Evolutionary conservation across 2,888 invertebrate genomes (phyloP).

Genomic region (Andrena dorsata): DNA sequence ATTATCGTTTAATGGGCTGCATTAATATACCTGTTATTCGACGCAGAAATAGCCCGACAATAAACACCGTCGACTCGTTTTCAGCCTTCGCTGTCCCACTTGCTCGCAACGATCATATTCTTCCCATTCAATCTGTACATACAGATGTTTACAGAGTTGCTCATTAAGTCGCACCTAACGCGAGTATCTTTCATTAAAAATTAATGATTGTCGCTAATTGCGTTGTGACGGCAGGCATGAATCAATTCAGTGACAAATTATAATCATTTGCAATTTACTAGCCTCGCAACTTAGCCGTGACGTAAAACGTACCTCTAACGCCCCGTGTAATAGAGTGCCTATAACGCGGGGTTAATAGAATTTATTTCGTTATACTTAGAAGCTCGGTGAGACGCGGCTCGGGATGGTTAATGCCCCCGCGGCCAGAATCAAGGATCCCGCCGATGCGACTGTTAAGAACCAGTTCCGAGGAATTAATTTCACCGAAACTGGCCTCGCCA

Average conservation of each 20-base stretch:
- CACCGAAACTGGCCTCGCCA: not conserved
- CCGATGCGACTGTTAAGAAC: not conserved
- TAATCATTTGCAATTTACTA: too few relatives aligned
- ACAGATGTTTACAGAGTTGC: not conserved
- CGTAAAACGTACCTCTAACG: too few relatives aligned
- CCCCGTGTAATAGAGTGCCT: too few relatives aligned
- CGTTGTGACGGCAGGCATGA: not conserved
- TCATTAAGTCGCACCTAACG: not conserved
- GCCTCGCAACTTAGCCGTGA: too few relatives aligned
- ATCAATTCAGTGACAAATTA: constrained; percentile 15
- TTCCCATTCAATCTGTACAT: not conserved
- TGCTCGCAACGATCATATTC: not conserved
- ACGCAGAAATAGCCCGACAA: not conserved
- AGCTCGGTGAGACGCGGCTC: too few relatives aligned
- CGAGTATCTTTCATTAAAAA: not conserved
- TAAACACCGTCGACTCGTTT: not conserved
- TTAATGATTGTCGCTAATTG: not conserved
- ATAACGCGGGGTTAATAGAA: too few relatives aligned
- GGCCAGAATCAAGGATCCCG: not conserved
- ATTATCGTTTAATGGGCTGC: constrained; percentile 31
- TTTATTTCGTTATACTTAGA: too few relatives aligned
- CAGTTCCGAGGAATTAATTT: not conserved
- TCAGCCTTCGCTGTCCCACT: not conserved
- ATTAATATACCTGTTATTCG: constrained; percentile 4
- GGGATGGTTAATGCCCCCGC: not conserved